Percentiles rank a stretch among this genome's conserved stretches.
These are phyloP conservation scores for Lanistes nyassanus DNA, from an alignment of 1,140 invertebrate genomes.

Conservation along the genomic window DNA sequence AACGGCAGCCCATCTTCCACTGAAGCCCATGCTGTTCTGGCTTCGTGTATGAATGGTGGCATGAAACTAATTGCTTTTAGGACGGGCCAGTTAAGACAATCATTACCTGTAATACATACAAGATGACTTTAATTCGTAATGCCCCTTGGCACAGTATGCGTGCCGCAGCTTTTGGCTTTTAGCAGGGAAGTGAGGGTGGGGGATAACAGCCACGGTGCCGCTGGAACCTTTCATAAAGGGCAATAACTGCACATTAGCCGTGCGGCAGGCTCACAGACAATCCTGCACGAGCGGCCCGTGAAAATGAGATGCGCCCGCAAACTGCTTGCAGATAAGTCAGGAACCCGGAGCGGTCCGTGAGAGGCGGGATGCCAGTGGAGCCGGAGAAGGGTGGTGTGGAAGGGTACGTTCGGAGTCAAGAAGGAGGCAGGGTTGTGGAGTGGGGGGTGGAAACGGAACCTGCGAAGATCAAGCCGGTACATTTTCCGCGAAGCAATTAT, in stretches of 20 bases:
- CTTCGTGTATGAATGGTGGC: neutral
- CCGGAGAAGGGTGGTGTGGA: neutral
- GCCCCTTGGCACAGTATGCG: neutral
- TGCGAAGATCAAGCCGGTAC: too few species aligned
- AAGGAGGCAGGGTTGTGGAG: too few species aligned
- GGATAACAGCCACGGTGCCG: too few species aligned
- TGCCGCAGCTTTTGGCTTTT: neutral
- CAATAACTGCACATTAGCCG: constrained; percentile 7
- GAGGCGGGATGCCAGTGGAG: neutral
- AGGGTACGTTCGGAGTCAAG: too few species aligned
- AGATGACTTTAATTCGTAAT: constrained; percentile 5
- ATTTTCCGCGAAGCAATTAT: too few species aligned
- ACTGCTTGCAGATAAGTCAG: neutral
- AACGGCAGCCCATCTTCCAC: too few species aligned
- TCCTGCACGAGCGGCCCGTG: neutral
- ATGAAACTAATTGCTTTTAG: constrained; percentile 11
- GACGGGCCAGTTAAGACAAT: neutral
- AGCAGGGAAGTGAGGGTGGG: too few species aligned
- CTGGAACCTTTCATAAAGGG: neutral
- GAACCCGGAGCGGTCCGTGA: neutral
- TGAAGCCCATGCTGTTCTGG: too few species aligned
- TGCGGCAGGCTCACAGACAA: neutral
- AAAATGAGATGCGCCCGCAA: neutral
- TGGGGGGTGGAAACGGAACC: too few species aligned
- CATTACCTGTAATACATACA: constrained; percentile 9